Percentiles rank a stretch among this genome's conserved stretches.
These are phyloP conservation scores for Chionoecetes opilio DNA, from an alignment of 1,140 invertebrate species.

Conservation along the genomic window DNA sequence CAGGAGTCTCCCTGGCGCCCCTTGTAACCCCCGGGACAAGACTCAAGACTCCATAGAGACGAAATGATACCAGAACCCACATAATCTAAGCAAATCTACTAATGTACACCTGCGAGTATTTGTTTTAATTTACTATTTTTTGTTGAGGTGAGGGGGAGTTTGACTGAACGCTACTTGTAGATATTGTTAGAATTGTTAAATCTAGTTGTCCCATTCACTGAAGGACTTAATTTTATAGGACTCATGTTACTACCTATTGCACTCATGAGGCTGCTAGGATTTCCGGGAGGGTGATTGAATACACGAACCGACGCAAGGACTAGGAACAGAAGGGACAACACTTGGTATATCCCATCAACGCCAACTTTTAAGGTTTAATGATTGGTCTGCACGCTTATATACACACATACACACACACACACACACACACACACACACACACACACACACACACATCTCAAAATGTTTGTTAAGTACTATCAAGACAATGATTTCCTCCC, in stretches of 20 bases:
- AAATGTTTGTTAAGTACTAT: background rate
- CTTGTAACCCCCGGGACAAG: background rate
- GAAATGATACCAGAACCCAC: background rate
- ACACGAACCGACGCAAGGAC: too few species aligned
- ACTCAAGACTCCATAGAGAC: background rate
- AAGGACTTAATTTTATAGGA: background rate
- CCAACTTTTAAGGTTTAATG: background rate
- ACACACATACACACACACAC: too few species aligned
- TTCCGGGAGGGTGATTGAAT: too few species aligned
- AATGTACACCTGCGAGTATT: background rate
- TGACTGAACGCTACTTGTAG: too few species aligned
- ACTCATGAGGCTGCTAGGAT: too few species aligned
- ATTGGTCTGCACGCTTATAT: background rate
- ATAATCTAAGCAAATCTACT: background rate
- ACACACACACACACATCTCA: slow-evolving; percentile 5
- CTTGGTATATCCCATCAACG: too few species aligned
- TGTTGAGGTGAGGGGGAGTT: background rate
- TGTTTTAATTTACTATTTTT: background rate
- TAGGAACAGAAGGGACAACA: too few species aligned
- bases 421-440: slow-evolving; percentile 27
- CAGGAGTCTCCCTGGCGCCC: background rate
- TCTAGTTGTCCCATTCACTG: background rate
- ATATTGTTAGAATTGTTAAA: background rate
- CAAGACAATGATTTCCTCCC: background rate
- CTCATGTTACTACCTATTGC: too few species aligned